A percentile compares a stretch with the other conserved stretches of the same genome.
phyloP scores from a whole-genome alignment of 2,113 vertebrate species.

The Cyrtonyx montezumae region DNA sequence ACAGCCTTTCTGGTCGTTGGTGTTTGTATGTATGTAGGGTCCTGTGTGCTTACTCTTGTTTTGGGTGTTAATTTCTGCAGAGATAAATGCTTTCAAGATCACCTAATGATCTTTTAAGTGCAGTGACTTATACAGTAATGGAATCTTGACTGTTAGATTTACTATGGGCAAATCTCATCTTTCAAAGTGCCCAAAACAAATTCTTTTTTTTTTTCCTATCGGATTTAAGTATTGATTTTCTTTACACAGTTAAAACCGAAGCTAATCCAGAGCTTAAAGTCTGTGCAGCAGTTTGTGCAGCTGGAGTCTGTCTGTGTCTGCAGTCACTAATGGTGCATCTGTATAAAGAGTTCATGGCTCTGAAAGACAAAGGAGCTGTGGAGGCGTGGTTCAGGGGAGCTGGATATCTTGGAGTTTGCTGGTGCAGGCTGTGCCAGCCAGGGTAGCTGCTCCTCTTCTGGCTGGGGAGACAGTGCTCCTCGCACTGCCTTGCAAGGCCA shows the following conservation, averaged over 20 bases:
- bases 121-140: background rate
- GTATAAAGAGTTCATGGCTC: accelerated
- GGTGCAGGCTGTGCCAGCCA: background rate
- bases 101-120: background rate
- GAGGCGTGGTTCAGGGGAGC: background rate
- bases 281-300: accelerated
- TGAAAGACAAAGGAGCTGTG: accelerated
- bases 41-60: background rate
- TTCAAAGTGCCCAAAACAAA: background rate
- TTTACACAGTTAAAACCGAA: background rate
- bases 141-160: background rate
- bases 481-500: accelerated
- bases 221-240: background rate
- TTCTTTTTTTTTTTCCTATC: background rate
- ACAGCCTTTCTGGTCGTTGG: background rate
- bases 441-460: background rate
- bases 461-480: background rate
- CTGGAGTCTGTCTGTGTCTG: accelerated
- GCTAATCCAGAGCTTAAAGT: background rate
- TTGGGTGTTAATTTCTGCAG: background rate
- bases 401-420: too few relatives aligned
- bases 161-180: background rate
- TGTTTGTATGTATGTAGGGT: background rate
- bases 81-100: background rate
- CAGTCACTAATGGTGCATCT: background rate